Evolutionary conservation across 2,113 vertebrate species (phyloP).

Genomic region (Australoheros scitulus): DNA sequence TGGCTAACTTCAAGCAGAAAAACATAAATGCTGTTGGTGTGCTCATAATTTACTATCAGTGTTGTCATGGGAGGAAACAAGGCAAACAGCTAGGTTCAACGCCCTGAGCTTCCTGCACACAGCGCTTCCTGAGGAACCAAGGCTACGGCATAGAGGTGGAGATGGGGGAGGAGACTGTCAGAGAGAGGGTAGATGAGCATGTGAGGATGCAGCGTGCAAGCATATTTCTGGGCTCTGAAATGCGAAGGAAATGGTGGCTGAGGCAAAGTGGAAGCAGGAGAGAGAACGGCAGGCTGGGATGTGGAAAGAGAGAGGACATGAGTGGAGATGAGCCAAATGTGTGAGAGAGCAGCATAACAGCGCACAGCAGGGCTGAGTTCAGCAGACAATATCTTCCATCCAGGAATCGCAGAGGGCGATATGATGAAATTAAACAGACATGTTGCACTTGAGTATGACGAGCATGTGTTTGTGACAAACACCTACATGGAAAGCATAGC

Average conservation of each 20-base stretch:
- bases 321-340: constrained; percentile 37
- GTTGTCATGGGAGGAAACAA: constrained; percentile 55
- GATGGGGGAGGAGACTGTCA: constrained; percentile 47
- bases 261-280: constrained; percentile 23
- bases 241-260: not conserved
- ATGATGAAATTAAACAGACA: constrained; percentile 19
- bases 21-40: not conserved
- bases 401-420: constrained; percentile 32
- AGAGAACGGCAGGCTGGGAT: constrained; percentile 9
- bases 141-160: constrained; percentile 62
- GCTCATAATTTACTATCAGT: constrained; percentile 32
- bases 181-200: constrained; percentile 19
- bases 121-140: constrained; percentile 68
- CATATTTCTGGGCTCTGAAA: constrained; percentile 8
- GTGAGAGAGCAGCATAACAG: constrained; percentile 55
- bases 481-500: not conserved
- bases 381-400: constrained; percentile 38
- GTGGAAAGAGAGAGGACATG: constrained; percentile 10
- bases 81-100: constrained; percentile 62
- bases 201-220: constrained; percentile 33
- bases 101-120: constrained; percentile 71
- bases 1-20: not conserved
- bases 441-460: not conserved
- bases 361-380: constrained; percentile 34
- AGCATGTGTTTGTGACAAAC: not conserved